These are phyloP conservation scores for Zingel zingel DNA, from an alignment of 2,113 vertebrate species.

Conservation along the genomic window DNA sequence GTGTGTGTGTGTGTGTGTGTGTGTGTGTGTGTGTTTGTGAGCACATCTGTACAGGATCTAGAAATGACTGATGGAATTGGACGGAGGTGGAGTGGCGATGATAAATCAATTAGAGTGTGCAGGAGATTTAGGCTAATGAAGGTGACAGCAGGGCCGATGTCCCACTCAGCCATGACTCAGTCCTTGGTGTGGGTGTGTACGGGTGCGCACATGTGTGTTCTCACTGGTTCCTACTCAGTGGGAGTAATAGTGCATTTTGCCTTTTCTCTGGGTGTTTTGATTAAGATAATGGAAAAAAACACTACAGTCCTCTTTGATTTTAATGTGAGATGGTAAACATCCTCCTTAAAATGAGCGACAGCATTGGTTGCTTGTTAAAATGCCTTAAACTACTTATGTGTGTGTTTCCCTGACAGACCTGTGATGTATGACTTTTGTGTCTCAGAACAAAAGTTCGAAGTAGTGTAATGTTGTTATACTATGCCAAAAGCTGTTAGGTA, in stretches of 20 bases:
- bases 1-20: conserved; percentile 23
- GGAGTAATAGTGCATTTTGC: background rate
- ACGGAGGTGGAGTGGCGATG: conserved; percentile 57
- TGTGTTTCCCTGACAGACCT: too few species aligned
- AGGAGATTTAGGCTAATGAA: conserved; percentile 70
- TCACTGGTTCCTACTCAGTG: conserved; percentile 16
- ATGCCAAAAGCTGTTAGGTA: too few species aligned
- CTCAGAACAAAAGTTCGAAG: too few species aligned
- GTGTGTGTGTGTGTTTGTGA: background rate
- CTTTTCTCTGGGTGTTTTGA: background rate
- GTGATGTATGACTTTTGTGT: too few species aligned
- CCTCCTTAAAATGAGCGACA: background rate
- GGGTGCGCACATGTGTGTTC: background rate
- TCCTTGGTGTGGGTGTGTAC: conserved; percentile 15
- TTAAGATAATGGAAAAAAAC: background rate
- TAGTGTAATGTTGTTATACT: too few species aligned
- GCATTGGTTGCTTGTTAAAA: background rate
- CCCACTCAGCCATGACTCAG: conserved; percentile 64
- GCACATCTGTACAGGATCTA: background rate
- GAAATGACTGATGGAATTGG: conserved; percentile 54
- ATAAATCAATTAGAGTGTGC: conserved; percentile 75
- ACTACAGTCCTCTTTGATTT: background rate
- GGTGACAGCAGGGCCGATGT: conserved; percentile 50
- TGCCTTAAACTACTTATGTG: background rate
- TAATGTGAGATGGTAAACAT: background rate